A percentile compares a stretch with the other conserved stretches of the same genome.
Evolutionary conservation across 2,888 invertebrate species (phyloP).

Genomic region (Hypselothyrea guttata): DNA sequence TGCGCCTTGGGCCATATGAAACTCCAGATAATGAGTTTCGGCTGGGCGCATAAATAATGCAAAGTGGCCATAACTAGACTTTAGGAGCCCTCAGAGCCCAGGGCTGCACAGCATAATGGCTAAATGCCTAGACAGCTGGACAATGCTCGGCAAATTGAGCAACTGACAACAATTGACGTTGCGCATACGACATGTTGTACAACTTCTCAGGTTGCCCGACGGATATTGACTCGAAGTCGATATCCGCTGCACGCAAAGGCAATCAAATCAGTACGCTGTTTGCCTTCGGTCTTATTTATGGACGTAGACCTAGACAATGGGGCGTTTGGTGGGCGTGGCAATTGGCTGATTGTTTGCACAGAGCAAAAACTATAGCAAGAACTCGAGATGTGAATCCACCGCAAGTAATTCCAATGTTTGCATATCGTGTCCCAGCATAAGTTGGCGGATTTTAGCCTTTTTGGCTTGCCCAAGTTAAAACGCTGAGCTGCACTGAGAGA

Average conservation of each 20-base stretch:
- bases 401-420: slow-evolving; percentile 21
- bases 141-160: slow-evolving; percentile 34
- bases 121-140: neutral
- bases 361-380: neutral
- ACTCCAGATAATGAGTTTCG: slow-evolving; percentile 53
- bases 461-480: neutral
- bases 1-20: too few relatives aligned
- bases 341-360: slow-evolving; percentile 23
- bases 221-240: slow-evolving; percentile 40
- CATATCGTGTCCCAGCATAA: slow-evolving; percentile 43
- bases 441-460: slow-evolving; percentile 16
- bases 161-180: slow-evolving; percentile 19
- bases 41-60: slow-evolving; percentile 58
- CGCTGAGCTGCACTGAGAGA: too few relatives aligned
- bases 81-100: slow-evolving; percentile 17
- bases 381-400: neutral
- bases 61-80: slow-evolving; percentile 61
- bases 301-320: neutral
- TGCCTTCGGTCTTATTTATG: slow-evolving; percentile 37
- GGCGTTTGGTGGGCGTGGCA: slow-evolving; percentile 1
- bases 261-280: slow-evolving; percentile 49
- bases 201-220: slow-evolving; percentile 10
- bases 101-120: neutral
- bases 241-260: slow-evolving; percentile 43
- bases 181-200: slow-evolving; percentile 36